Conservation (phyloP, 2,888 invertebrate species). For the Pyrgus malvae region DNA sequence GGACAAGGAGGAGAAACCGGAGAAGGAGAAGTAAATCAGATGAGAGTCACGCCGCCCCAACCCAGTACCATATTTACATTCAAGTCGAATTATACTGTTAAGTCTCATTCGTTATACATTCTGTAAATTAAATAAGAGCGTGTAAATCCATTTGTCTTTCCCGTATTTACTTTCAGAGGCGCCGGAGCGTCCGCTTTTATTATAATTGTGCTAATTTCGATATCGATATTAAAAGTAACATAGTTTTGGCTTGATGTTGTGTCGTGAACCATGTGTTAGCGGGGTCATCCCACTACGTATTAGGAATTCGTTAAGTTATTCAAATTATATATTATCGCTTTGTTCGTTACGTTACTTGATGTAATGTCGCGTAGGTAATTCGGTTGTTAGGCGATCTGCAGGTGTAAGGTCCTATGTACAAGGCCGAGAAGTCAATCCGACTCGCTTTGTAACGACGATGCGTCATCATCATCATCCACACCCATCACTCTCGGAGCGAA, state of each 20-base stretch:
- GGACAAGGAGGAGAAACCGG: constrained; percentile 81
- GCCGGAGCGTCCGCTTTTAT: constrained; percentile 45
- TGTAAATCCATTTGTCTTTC: constrained; percentile 80
- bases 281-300: constrained; percentile 21
- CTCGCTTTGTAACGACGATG: too few species aligned
- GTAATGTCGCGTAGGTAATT: constrained; percentile 45
- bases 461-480: too few species aligned
- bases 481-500: background rate
- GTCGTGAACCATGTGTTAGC: constrained; percentile 37
- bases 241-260: constrained; percentile 48
- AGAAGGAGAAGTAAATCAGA: constrained; percentile 59
- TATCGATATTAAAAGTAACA: constrained; percentile 38
- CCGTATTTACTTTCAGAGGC: constrained; percentile 57
- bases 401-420: constrained; percentile 38
- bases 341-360: constrained; percentile 29
- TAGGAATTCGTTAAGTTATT: constrained; percentile 33
- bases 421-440: too few species aligned
- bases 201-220: constrained; percentile 42
- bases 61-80: constrained; percentile 34
- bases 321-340: constrained; percentile 28
- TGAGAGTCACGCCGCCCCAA: constrained; percentile 28
- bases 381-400: constrained; percentile 53
- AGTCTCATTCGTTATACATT: constrained; percentile 49
- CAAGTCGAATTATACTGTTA: constrained; percentile 53
- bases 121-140: constrained; percentile 64